A percentile compares a stretch with the other conserved stretches of the same genome.
Conservation (phyloP, 2,113 vertebrate genomes). For the Cheirogaleus medius region DNA sequence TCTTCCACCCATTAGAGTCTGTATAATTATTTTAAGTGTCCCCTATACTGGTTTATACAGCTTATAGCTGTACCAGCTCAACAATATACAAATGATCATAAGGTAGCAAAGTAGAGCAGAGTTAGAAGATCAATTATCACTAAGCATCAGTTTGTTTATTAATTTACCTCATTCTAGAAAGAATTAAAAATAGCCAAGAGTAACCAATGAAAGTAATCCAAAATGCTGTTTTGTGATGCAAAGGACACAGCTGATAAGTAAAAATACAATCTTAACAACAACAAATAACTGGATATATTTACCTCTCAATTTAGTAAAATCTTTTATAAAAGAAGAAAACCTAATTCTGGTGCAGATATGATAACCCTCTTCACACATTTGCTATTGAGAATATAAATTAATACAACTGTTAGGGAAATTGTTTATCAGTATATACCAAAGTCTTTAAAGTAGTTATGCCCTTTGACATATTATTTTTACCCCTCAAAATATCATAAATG, state of each 20-base stretch:
- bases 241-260: not conserved
- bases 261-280: not conserved
- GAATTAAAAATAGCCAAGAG: not conserved
- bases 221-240: not conserved
- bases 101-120: not conserved
- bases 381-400: not conserved
- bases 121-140: not conserved
- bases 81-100: not conserved
- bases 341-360: not conserved
- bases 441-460: not conserved
- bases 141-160: not conserved
- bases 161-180: not conserved
- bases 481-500: slow-evolving; percentile 31
- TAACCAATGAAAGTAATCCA: not conserved
- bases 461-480: not conserved
- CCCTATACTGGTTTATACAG: not conserved
- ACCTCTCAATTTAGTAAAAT: not conserved
- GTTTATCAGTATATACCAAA: not conserved
- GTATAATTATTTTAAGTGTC: slow-evolving; percentile 8
- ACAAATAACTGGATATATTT: not conserved
- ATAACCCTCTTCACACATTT: not conserved
- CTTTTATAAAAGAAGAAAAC: not conserved
- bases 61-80: not conserved
- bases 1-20: not conserved
- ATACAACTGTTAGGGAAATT: not conserved